Base-by-base conservation (phyloP, 2,113 vertebrate genomes). In the Silurus meridionalis region DNA sequence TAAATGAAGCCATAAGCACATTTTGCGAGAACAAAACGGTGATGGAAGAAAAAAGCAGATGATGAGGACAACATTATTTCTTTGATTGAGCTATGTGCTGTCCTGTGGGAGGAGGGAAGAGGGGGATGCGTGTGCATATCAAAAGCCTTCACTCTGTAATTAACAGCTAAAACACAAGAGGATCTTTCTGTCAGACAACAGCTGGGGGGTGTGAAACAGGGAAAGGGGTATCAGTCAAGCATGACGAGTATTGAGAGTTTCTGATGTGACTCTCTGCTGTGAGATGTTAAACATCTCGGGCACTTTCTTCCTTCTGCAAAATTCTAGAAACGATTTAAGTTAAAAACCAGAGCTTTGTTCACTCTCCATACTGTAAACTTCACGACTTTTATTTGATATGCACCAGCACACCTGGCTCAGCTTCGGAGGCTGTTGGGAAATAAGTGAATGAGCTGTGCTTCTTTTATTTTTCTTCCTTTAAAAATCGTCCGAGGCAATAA, bases 131-230 rank as follows among this genome's bases (percentile, higher is more conserved):
- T 37, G 13, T 10, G 55, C 61, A 69, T 85, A 87, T 89, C 83
- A 87, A 80, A 55, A 17, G 52, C 79, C 17, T 83, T 84, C 78
- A 8, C 55, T 61, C 4, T 57, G 67, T 84, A 88, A 86, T 89
- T 88, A 89, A 81, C 46, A 69, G 83, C 84, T 86, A 48, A 80
- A 61, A 88, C 84, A 84, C 74, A 67, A 48, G 57, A 67, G 78
- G 55, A 60, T 82, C 80, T 61, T 58, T 84, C 52, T 64, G 60
- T 69, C n/a, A 66, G 63, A 75, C 66, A 80, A 80, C 63, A 66
- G 74, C 80, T 13, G 87, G 69, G 69, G 80, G 64, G 84, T 15
- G 80, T 85, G 82, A 86, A 81, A 48, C 75, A 57, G 25, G 15
- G 61, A 82, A 75, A 19, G 13, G 63, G 15, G 61, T 14, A 10